Conservation (phyloP, 2,113 vertebrate genomes). For the Ophthalmolycus amberensis region DNA sequence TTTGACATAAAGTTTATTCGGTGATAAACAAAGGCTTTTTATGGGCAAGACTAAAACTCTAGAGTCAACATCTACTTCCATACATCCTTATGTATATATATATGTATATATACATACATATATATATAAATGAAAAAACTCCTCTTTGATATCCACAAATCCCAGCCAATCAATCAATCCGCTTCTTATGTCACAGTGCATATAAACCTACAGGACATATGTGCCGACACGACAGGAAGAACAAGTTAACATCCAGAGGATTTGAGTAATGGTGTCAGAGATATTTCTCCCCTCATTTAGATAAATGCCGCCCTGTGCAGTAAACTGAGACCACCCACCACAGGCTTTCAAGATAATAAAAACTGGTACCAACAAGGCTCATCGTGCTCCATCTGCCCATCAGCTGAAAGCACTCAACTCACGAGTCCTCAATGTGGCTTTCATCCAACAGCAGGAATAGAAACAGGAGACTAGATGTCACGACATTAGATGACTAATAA, state of each 20-base stretch:
- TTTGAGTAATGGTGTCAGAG: constrained; percentile 7
- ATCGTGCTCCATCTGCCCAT: constrained; percentile 33
- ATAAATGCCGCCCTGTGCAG: constrained; percentile 39
- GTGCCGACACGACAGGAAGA: neutral
- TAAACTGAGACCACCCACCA: constrained; percentile 30
- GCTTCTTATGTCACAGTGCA: neutral
- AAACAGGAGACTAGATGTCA: neutral
- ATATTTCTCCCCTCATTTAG: constrained; percentile 27
- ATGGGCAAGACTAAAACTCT: neutral
- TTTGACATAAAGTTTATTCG: neutral
- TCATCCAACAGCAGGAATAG: neutral
- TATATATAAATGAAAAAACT: too few species aligned
- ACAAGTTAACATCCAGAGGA: neutral
- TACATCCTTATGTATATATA: neutral
- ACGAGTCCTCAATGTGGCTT: constrained; percentile 12
- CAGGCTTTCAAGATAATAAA: constrained; percentile 48
- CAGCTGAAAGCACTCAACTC: constrained; percentile 31
- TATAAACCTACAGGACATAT: neutral
- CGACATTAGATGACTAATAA: too few species aligned
- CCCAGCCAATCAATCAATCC: neutral
- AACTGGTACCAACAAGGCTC: constrained; percentile 27
- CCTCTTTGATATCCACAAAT: neutral
- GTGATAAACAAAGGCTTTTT: neutral
- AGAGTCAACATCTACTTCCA: neutral
- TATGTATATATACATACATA: too few species aligned